These are phyloP conservation scores for Mionectes olivaceus DNA, from an alignment of 2,797 vertebrate genomes.

Conservation along the genomic window DNA sequence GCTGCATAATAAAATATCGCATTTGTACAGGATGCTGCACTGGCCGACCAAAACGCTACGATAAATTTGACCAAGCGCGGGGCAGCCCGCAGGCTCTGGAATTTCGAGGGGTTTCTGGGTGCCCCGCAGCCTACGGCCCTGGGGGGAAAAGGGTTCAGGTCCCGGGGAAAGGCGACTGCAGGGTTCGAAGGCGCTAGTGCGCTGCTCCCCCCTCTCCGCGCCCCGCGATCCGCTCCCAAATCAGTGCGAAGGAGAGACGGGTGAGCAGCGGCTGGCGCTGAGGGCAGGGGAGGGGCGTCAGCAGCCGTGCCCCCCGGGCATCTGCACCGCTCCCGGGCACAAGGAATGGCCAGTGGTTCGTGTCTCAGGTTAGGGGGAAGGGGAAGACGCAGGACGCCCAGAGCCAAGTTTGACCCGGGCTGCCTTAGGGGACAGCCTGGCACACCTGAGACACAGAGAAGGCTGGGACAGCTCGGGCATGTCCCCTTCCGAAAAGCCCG, in stretches of 20 bases:
- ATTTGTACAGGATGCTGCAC: background rate
- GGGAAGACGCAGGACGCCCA: background rate
- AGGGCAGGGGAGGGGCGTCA: background rate
- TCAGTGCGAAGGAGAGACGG: background rate
- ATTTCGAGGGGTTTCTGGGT: background rate
- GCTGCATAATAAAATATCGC: background rate
- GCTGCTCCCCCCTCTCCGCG: background rate
- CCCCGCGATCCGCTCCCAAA: background rate
- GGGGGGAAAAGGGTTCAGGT: rapidly evolving
- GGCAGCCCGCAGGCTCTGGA: background rate
- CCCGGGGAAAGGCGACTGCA: background rate
- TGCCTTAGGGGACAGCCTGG: background rate
- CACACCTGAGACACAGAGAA: background rate
- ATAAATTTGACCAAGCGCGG: background rate
- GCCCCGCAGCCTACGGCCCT: background rate
- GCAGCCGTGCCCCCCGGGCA: background rate
- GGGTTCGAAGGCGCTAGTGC: background rate
- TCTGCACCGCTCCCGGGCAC: background rate
- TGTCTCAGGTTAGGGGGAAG: background rate
- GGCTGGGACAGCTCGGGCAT: background rate
- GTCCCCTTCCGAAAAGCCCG: background rate
- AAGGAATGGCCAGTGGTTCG: background rate
- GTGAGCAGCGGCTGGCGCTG: background rate
- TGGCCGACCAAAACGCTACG: background rate
- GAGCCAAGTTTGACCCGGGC: background rate